A percentile compares a stretch with the other conserved stretches of the same genome.
Evolutionary conservation across 2,797 vertebrate species (phyloP).

Genomic region (Eulemur coronatus): DNA sequence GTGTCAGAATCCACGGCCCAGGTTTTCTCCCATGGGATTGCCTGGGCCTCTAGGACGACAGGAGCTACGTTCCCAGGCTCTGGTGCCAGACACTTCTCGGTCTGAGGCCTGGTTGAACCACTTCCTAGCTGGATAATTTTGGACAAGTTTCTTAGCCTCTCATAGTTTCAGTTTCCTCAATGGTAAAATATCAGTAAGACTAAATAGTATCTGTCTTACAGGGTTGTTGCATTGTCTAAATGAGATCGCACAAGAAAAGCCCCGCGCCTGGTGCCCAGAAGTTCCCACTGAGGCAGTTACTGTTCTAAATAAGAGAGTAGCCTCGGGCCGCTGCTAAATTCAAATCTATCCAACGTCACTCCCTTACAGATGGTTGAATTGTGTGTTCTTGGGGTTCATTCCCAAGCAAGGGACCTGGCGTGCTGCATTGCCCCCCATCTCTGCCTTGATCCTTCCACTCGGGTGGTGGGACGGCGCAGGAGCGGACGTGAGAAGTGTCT

Average conservation of each 20-base stretch:
- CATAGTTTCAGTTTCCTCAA: neutral
- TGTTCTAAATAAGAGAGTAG: neutral
- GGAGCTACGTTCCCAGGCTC: neutral
- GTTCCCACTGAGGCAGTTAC: neutral
- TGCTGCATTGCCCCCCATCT: neutral
- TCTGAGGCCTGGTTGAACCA: neutral
- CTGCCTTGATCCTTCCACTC: neutral
- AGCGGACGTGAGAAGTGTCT: too few species aligned
- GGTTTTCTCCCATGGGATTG: neutral
- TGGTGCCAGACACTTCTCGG: neutral
- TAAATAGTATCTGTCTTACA: neutral
- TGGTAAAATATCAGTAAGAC: neutral
- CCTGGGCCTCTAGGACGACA: neutral
- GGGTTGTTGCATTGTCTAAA: neutral
- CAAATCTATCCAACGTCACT: neutral
- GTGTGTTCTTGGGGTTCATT: neutral
- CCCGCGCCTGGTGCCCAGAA: neutral
- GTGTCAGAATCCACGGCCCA: neutral
- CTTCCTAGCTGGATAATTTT: neutral
- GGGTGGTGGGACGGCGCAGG: neutral
- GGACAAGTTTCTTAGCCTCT: neutral
- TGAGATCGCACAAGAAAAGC: neutral
- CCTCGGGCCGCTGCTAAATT: neutral
- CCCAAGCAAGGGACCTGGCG: neutral
- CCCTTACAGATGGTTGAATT: neutral